Base-by-base conservation (phyloP, 2,797 vertebrate genomes). In the Poeciliopsis turneri region DNA sequence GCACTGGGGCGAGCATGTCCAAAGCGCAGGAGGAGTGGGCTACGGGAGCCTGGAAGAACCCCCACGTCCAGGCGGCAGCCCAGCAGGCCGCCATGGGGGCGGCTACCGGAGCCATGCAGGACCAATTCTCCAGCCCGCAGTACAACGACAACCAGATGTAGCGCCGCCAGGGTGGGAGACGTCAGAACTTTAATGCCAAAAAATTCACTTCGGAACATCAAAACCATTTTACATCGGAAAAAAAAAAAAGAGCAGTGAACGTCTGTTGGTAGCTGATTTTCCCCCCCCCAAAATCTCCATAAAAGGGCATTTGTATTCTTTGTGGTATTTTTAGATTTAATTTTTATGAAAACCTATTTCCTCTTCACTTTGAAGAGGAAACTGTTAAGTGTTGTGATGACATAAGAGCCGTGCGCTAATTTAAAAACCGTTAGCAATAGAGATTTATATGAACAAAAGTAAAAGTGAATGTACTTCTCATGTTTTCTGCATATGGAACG, bases 11-110 rank as follows among this genome's bases (percentile, higher is more conserved):
- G 15, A 99, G 98, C 89, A 96, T 99, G 95, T 96, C 96, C 93
- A 98, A 98, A 93, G 98, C 98, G 1, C 98, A 99, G 93, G 98
- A 99, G 82, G 98, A 99, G 86, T 99, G 98, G 98, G 84, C 97
- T 86, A 97, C 98, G 0, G 98, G 98, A 0, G 97, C 98, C 0
- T 99, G 98, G 98, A 99, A 99, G 93, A 99, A 97, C 84, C 98
- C 98, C 0, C 97, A 98, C 0, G 97, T 99, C 13, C 98, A 99
- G 91, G 96, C 97, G 77, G 97, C 97, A 0, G 97, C 97, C 0
- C 97, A 98, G 93, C 97, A 96, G 16, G 98, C 97, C 0, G 98
- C 97, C 11, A 93, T 98, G 90, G 97, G 97, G 10, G 97, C 97
- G 0, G 97, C 97, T 0, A 83, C 97, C 9, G 97, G 97, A 2